Conservation (phyloP, 1,140 invertebrate species). For the Drosophila yakuba region DNA sequence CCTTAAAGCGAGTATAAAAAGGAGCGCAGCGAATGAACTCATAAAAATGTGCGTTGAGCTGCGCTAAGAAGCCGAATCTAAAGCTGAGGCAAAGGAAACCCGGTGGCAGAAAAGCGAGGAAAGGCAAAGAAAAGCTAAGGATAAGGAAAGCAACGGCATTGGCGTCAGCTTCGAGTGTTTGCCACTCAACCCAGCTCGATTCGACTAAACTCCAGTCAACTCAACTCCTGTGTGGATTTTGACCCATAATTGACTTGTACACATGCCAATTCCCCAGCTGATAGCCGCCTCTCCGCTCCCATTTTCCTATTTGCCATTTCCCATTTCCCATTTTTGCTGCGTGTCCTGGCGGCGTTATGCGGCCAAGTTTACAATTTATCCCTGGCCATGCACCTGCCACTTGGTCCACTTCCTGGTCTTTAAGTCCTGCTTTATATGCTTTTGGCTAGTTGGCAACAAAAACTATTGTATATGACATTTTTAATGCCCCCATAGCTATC, state of each 20-base stretch:
- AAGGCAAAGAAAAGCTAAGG: conserved; percentile 8
- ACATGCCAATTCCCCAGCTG: conserved; percentile 74
- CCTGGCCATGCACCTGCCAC: conserved; percentile 17
- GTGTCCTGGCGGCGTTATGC: conserved; percentile 60
- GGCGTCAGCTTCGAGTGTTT: conserved; percentile 65
- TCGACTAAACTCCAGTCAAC: background rate
- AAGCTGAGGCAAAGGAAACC: background rate
- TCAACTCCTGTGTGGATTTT: conserved; percentile 77
- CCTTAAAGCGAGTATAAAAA: conserved; percentile 26
- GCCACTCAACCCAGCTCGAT: conserved; percentile 27
- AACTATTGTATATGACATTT: conserved; percentile 68
- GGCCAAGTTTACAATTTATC: conserved; percentile 53
- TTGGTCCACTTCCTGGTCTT: conserved; percentile 15
- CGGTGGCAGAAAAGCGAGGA: background rate
- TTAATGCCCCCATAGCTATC: conserved; percentile 81
- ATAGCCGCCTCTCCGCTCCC: conserved; percentile 6
- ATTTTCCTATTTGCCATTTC: conserved; percentile 4
- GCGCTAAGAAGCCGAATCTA: conserved; percentile 9
- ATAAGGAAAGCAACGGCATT: conserved; percentile 20
- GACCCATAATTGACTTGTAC: conserved; percentile 82
- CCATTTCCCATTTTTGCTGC: conserved; percentile 34
- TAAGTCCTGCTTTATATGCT: conserved; percentile 29
- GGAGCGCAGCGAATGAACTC: conserved; percentile 49
- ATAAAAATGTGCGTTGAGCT: conserved; percentile 62
- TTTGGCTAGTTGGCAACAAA: conserved; percentile 12